Base-by-base conservation (phyloP, 2,888 invertebrate genomes). In the Pollenia labialis region DNA sequence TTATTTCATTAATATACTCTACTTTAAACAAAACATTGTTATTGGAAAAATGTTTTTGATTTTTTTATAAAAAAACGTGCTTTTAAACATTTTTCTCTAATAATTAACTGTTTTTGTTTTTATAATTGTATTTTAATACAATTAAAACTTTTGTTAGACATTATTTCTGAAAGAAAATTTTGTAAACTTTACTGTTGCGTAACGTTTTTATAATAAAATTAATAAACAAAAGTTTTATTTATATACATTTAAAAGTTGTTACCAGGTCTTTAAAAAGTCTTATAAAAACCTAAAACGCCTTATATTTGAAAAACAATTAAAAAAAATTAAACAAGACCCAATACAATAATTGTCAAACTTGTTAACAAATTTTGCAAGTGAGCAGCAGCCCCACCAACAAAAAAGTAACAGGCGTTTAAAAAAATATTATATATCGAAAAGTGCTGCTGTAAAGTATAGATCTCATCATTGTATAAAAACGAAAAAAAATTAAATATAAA, bases 361-460 rank as follows among this genome's bases (percentile, higher is more conserved):
- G 42, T 81, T 87, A 84, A 76, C 80, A 87, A 83, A 87, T 87
- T 83, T 87, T 87, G 83, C 86, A 76, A 87, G 83, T 81, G n/a
- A 82, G 77, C 72, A 60, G 44, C 50, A 62, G 18, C 16, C 8
- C 16, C n/a, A 10, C 32, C 8, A n/a, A 48, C 4, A 18, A 46
- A 56, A 44, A 46, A 42, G 10, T 8, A 69, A 79, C 32, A 56
- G 56, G 71, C 56, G 48, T 64, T 40, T 60, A 42, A 42, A 52
- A 44, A 58, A n/a, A 23, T n/a, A 40, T 46, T 12, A 7, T 32
- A 42, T 62, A 52, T 56, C 10, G 2, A 32, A 40, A 68, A 79
- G 4, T 40, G 44, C 76, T 66, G 66, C 58, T 52, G n/a, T 64
- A 74, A 74, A 54, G 18, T 32, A 82, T 50, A 82, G 85, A 85